Evolutionary conservation across 2,797 vertebrate species (phyloP), one percentile per base, ranked within the genome.

Genomic region (Mormyrus proboscirostris): DNA sequence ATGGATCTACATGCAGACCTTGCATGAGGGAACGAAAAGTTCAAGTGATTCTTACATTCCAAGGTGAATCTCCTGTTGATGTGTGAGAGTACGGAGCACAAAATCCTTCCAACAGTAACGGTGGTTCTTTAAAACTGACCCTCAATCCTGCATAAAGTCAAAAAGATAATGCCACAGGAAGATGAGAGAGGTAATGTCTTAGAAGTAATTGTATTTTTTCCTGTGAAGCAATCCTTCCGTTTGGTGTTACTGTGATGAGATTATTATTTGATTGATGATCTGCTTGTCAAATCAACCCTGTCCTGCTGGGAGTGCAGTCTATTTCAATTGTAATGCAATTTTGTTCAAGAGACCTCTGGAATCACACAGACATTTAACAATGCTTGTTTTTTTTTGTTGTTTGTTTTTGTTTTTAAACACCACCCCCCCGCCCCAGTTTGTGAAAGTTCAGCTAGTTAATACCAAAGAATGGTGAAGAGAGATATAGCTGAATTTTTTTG

Each of bases 191-290:
- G 88, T 9, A 88, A 57, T 69, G 87, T 47, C 7, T 29, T 59
- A 79, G 73, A 79, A 79, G 73, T 79, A 79, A 41, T 49, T 49
- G 93, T 94, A 88, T 92, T 93, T 92, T 89, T 90, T 89, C 93
- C 93, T 93, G 92, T 79, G 76, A 92, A 82, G 89, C 92, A 92
- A 87, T 90, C 89, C 88, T 87, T 92, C 87, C 90, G 88, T 91
- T 93, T 93, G 91, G 91, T 92, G 92, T 92, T 93, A 93, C 92
- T 51, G 6, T 94, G 93, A 94, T 94, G 90, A 91, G 89, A 89
- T 93, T 94, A 93, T 93, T 93, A 93, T 94, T 94, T 94, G 93
- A 94, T 92, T 92, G 94, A 95, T 93, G 89, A 91, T 90, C 87
- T 92, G 89, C 92, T 92, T 93, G 93, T 95, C 93, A 95, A 94